Percentiles rank a stretch among this genome's conserved stretches.
These are phyloP conservation scores for Verasper variegatus DNA, from an alignment of 2,113 vertebrate genomes.

Conservation along the genomic window DNA sequence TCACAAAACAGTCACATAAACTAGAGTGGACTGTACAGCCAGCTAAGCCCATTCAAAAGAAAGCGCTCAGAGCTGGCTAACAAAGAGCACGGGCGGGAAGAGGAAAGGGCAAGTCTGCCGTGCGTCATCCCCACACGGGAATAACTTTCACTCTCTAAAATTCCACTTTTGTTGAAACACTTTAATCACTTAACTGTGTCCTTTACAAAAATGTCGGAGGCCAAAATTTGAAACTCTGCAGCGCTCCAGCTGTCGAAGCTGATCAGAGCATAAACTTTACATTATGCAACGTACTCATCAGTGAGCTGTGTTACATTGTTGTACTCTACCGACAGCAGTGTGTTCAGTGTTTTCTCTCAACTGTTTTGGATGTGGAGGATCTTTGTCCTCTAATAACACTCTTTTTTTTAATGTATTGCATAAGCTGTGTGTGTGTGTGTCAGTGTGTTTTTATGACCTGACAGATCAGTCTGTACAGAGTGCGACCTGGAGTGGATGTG, in stretches of 20 bases:
- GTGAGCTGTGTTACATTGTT: not conserved
- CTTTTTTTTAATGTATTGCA: not conserved
- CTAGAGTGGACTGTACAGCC: not conserved
- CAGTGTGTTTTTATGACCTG: not conserved
- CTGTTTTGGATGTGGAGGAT: not conserved
- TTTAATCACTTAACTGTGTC: slow-evolving; percentile 36
- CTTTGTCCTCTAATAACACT: not conserved
- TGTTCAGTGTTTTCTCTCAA: too few species aligned
- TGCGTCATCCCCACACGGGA: slow-evolving; percentile 53
- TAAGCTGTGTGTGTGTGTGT: not conserved
- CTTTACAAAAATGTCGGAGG: not conserved
- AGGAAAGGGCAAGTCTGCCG: slow-evolving; percentile 34
- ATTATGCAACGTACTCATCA: not conserved
- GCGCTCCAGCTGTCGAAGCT: slow-evolving; percentile 32
- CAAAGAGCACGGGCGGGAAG: slow-evolving; percentile 34
- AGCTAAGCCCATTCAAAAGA: not conserved
- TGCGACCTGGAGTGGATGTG: not conserved
- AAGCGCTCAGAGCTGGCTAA: slow-evolving; percentile 20
- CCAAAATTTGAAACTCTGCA: slow-evolving; percentile 43
- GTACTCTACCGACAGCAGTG: not conserved
- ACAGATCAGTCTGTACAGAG: slow-evolving; percentile 21
- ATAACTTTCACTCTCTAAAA: slow-evolving; percentile 32
- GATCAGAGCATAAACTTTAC: slow-evolving; percentile 18
- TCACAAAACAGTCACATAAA: not conserved
- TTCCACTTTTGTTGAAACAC: slow-evolving; percentile 35